Conservation (phyloP, 2,113 vertebrate species). For the Trogon melanurus region DNA sequence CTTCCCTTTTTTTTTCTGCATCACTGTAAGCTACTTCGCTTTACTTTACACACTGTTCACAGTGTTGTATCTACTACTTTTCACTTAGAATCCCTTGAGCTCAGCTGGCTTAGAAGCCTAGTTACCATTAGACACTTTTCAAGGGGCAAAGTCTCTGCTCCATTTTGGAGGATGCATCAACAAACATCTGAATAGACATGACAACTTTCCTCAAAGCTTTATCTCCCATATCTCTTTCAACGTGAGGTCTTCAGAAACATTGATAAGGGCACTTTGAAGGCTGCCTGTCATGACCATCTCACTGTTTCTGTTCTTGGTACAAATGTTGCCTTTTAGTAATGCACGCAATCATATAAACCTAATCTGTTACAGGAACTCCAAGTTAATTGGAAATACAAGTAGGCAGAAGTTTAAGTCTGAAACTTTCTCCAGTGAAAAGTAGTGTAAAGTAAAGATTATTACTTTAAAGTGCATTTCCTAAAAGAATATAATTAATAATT, state of each 20-base stretch:
- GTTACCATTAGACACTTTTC: neutral
- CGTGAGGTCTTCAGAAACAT: neutral
- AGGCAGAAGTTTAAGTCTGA: neutral
- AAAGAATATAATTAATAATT: neutral
- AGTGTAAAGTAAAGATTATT: neutral
- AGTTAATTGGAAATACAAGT: neutral
- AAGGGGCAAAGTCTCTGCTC: neutral
- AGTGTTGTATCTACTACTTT: neutral
- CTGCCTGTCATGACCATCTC: neutral
- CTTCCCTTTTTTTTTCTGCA: neutral
- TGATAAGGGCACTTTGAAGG: neutral
- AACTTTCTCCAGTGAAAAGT: neutral
- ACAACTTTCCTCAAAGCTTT: neutral
- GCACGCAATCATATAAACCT: neutral
- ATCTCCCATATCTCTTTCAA: neutral
- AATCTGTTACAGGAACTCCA: neutral
- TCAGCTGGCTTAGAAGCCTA: neutral
- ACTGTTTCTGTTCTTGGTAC: neutral
- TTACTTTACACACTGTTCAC: neutral
- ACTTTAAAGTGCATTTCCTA: neutral
- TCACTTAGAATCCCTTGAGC: neutral
- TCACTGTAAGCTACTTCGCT: neutral
- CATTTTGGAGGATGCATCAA: neutral
- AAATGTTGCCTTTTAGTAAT: neutral
- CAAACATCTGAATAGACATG: neutral